Evolutionary conservation across 2,113 vertebrate genomes (phyloP).

Genomic region (Rhizomys pruinosus): DNA sequence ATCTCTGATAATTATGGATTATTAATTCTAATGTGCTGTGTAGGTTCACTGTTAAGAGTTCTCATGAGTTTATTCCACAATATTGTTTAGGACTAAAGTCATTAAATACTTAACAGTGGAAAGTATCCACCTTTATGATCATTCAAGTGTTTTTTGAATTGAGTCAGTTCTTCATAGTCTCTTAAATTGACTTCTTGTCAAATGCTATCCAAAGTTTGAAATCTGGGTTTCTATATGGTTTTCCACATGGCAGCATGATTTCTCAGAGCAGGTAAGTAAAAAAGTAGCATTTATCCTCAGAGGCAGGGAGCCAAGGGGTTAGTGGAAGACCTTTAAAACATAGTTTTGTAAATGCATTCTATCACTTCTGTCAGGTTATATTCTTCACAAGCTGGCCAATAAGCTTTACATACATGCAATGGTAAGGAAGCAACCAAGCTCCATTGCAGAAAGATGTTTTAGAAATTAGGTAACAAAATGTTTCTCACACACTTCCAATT

Average conservation of each 20-base stretch:
- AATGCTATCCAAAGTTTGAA: background rate
- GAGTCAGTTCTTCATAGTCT: background rate
- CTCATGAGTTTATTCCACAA: background rate
- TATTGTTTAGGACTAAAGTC: background rate
- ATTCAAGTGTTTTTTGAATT: background rate
- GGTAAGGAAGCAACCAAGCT: background rate
- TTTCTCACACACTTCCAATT: background rate
- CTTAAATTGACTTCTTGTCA: too few species aligned
- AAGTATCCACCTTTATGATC: background rate
- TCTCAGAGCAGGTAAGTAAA: background rate
- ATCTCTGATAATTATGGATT: too few species aligned
- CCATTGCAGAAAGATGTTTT: background rate
- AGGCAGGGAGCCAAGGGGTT: background rate
- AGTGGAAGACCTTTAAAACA: background rate
- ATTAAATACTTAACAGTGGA: background rate
- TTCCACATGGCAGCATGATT: background rate
- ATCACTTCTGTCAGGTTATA: background rate
- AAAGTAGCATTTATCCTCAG: background rate
- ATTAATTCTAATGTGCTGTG: background rate
- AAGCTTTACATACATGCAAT: background rate
- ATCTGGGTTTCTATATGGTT: fast-evolving
- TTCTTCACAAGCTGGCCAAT: background rate
- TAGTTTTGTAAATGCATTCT: background rate
- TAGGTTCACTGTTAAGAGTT: background rate
- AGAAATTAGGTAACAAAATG: conserved; percentile 6